These are phyloP conservation scores for Drosophila colorata DNA, from an alignment of 2,888 invertebrate genomes.

Conservation along the genomic window DNA sequence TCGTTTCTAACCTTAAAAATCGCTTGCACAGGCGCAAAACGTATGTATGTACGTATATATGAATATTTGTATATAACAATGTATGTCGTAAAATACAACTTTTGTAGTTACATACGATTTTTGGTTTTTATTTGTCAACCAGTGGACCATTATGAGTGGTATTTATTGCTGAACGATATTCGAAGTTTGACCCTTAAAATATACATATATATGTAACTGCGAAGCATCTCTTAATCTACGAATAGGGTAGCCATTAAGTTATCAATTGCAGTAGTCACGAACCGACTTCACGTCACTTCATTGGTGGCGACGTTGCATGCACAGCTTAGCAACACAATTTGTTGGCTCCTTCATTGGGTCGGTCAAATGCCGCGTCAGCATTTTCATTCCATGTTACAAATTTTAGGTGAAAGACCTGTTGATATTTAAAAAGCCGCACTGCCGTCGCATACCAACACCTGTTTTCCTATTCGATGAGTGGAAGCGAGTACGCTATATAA, in stretches of 20 bases:
- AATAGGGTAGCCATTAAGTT: constrained; percentile 17
- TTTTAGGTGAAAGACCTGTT: constrained; percentile 67
- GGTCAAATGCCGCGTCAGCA: constrained; percentile 58
- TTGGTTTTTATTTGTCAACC: background rate
- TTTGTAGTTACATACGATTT: background rate
- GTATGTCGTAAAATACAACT: background rate
- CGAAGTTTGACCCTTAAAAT: constrained; percentile 27
- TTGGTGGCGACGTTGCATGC: constrained; percentile 57
- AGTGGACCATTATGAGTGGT: background rate
- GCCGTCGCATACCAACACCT: constrained; percentile 36
- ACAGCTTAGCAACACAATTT: constrained; percentile 17
- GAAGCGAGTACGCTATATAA: constrained; percentile 40
- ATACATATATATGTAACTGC: background rate
- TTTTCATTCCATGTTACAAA: constrained; percentile 43
- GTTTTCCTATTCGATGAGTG: constrained; percentile 17
- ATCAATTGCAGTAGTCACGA: constrained; percentile 30
- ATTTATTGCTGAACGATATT: background rate
- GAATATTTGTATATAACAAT: constrained; percentile 3
- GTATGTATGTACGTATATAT: background rate
- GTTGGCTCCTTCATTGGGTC: constrained; percentile 14
- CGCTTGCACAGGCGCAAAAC: constrained; percentile 47
- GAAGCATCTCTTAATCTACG: background rate
- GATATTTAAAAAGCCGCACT: constrained; percentile 47
- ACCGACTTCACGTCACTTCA: constrained; percentile 8
- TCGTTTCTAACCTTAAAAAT: constrained; percentile 72